Evolutionary conservation across 2,797 vertebrate species (phyloP), one percentile per base, ranked within the genome.

Genomic region (Synaphobranchus kaupii): DNA sequence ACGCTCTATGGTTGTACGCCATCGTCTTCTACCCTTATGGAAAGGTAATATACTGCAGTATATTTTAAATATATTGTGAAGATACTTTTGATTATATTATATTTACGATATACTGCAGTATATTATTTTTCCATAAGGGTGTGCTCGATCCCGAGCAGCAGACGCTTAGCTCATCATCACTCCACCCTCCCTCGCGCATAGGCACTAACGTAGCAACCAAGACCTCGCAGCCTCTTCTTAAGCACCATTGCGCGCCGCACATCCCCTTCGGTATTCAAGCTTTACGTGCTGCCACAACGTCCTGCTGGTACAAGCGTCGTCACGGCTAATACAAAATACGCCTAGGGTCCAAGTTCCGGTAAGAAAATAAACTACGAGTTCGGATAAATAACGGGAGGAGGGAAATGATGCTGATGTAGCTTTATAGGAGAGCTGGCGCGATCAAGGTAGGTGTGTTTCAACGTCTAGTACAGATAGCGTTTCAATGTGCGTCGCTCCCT

Each of bases 371-470:
- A 84, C n/a, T 60, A 39, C 39, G 50, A 63, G 52, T 8, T 58
- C 12, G 17, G 4, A 39, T 34, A 39, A 60, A 84, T 60, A 7
- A 34, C 56, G 2, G 20, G 15, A 28, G 17, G 39, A 47, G 60
- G 39, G 39, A 63, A 73, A 66, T 5, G 84, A 85, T 85, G 84
- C 56, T 66, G 58, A 47, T 8, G 28, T 47, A 68, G 58, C 56
- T 44, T 39, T 44, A 68, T n/a, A 31, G 17, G 58, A 60, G 7
- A 4, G 31, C 39, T 60, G 84, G 48, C 10, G 22, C 34, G 58
- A 66, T 28, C 39, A 85, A 85, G 84, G 84, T 85, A 85, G 28
- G 84, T 68, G 60, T n/a, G 60, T 48, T 68, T 84, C 31, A 58
- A 34, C 54, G 56, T 10, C 17, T 84, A n/a, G 44, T 31, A 56